phyloP scores from a whole-genome alignment of 2,113 vertebrate genomes.

The Macrotus californicus region DNA sequence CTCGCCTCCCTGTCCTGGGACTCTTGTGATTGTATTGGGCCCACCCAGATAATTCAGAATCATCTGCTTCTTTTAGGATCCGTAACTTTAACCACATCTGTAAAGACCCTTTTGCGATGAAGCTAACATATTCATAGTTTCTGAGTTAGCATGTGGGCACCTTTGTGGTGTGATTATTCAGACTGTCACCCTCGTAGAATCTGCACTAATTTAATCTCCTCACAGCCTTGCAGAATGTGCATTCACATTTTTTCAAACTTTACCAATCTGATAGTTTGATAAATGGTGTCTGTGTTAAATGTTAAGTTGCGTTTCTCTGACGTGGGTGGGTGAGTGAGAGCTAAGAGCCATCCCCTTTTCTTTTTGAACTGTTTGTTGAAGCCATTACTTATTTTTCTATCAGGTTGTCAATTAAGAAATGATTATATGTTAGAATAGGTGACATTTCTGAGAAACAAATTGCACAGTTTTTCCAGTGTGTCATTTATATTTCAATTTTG shows the following conservation, averaged over 20 bases:
- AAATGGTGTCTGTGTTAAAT: not conserved
- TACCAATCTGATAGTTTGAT: not conserved
- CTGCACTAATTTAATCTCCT: not conserved
- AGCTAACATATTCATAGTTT: not conserved
- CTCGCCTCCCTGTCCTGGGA: not conserved
- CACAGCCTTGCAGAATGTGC: not conserved
- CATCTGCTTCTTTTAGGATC: not conserved
- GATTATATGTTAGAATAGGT: not conserved
- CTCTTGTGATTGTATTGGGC: not conserved
- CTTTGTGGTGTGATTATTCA: not conserved
- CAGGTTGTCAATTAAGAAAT: not conserved
- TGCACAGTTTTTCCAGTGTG: not conserved
- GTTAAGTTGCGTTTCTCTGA: not conserved
- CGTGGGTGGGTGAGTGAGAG: not conserved
- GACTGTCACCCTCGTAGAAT: not conserved
- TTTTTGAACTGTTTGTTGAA: not conserved
- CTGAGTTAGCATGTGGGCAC: not conserved
- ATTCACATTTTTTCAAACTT: not conserved
- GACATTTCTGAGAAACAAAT: constrained; percentile 22
- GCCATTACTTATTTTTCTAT: not conserved
- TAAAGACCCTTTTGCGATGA: not conserved
- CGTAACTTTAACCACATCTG: not conserved
- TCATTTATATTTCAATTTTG: constrained; percentile 16
- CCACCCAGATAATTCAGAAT: not conserved
- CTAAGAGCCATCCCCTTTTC: not conserved